Evolutionary conservation across 1,140 invertebrate genomes (phyloP).

Genomic region (Bradysia coprophila): DNA sequence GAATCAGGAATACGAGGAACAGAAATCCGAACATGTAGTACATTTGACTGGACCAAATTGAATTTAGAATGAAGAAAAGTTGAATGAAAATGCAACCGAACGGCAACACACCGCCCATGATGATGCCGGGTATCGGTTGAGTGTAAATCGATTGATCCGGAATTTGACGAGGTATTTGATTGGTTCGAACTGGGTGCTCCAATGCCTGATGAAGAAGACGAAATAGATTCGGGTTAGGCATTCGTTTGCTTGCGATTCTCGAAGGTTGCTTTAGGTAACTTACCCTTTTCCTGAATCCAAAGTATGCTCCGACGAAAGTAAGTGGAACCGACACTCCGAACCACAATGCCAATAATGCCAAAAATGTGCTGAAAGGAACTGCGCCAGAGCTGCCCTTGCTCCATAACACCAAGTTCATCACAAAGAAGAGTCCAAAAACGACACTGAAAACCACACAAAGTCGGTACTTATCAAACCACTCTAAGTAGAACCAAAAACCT

Average conservation of each 20-base stretch:
- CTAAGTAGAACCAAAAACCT: no score
- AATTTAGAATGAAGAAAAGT: constrained; percentile 97
- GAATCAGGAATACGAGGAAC: constrained; percentile 92
- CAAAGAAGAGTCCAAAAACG: constrained; percentile 88
- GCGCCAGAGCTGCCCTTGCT: constrained; percentile 86
- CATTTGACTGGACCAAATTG: constrained; percentile 94
- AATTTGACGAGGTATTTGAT: constrained; percentile 96
- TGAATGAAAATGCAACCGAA: constrained; percentile 99
- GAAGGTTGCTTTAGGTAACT: constrained; percentile 16
- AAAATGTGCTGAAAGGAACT: constrained; percentile 91
- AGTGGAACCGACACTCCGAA: constrained; percentile 95
- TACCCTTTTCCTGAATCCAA: constrained; percentile 93
- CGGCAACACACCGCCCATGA: constrained; percentile 96
- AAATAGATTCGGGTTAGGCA: neutral
- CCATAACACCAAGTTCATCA: constrained; percentile 94
- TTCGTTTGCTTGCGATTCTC: no score
- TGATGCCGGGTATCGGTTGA: constrained; percentile 73
- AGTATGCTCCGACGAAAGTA: constrained; percentile 94
- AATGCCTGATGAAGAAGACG: constrained; percentile 43
- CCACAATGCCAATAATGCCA: constrained; percentile 92
- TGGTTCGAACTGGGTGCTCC: constrained; percentile 93
- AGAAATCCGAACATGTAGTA: constrained; percentile 99
- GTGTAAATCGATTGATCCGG: constrained; percentile 96
- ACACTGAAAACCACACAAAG: constrained; percentile 37
- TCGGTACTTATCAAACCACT: neutral